Conservation (phyloP, 2,113 vertebrate genomes). For the Upupa epops region DNA sequence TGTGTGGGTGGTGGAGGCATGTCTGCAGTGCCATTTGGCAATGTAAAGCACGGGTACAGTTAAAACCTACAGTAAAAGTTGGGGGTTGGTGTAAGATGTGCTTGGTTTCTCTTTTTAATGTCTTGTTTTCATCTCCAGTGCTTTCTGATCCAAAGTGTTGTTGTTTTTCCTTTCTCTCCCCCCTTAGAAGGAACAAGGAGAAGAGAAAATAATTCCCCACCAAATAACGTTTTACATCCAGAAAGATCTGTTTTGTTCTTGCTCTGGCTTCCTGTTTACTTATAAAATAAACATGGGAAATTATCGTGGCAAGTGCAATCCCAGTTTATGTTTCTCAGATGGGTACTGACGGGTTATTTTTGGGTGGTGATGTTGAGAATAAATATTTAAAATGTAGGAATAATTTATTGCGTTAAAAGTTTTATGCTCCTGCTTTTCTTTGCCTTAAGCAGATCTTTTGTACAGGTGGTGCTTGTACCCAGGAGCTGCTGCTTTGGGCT, state of each 20-base stretch:
- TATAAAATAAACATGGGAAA: neutral
- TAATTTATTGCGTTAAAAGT: neutral
- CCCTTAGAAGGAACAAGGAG: neutral
- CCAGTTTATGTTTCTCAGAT: neutral
- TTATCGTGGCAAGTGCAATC: neutral
- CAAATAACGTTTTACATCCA: neutral
- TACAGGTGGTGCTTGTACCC: neutral
- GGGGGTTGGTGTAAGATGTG: neutral
- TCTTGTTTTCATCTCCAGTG: neutral
- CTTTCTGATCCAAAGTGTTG: neutral
- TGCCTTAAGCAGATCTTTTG: neutral
- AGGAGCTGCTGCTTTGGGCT: neutral
- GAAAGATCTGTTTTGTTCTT: neutral
- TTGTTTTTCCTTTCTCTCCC: neutral
- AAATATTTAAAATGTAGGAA: neutral
- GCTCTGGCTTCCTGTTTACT: neutral
- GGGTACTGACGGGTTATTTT: neutral
- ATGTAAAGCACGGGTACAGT: neutral
- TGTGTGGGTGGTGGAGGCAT: neutral
- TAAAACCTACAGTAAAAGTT: neutral
- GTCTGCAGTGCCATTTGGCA: neutral
- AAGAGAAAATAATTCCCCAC: neutral
- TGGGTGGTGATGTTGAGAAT: neutral
- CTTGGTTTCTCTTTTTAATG: fast-evolving
- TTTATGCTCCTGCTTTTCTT: neutral